A percentile compares a stretch with the other conserved stretches of the same genome.
Evolutionary conservation across 2,888 invertebrate species (phyloP).

Genomic region (Sabatieria punctata): DNA sequence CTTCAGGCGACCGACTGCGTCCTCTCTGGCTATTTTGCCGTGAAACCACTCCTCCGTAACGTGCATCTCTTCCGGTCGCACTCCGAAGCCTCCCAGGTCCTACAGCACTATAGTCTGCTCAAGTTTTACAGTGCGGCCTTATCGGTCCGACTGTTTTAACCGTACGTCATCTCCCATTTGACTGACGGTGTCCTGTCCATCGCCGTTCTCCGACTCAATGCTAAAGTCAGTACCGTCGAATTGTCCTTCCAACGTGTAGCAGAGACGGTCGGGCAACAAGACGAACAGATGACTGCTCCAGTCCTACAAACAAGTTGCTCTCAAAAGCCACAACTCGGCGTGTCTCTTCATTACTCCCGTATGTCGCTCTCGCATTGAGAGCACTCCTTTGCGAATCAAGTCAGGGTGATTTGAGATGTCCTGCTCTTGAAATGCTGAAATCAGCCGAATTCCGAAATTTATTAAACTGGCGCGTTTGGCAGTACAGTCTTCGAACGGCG

Average conservation of each 20-base stretch:
- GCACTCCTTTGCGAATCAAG: constrained; percentile 3
- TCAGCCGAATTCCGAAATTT: not conserved
- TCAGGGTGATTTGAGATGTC: constrained; percentile 6
- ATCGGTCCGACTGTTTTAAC: not conserved
- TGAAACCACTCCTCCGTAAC: constrained; percentile 32
- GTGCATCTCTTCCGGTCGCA: constrained; percentile 29
- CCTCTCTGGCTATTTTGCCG: constrained; percentile 19
- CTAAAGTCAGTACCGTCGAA: constrained; percentile 9
- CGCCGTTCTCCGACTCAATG: constrained; percentile 11
- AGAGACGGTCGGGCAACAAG: constrained; percentile 24
- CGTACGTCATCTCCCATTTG: constrained; percentile 19
- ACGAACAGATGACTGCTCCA: constrained; percentile 28
- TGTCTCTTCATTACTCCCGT: not conserved
- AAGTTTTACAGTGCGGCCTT: not conserved
- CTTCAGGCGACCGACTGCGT: constrained; percentile 4
- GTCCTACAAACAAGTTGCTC: constrained; percentile 14
- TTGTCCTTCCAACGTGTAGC: constrained; percentile 21
- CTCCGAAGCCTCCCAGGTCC: constrained; percentile 13
- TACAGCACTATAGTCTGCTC: too few species aligned
- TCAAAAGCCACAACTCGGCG: not conserved
- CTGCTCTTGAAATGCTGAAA: constrained; percentile 5
- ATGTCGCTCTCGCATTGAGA: constrained; percentile 4
- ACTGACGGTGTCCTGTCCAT: constrained; percentile 16
- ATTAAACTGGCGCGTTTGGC: not conserved
- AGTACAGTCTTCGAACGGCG: not conserved